These are phyloP conservation scores for Vicugna pacos DNA, from an alignment of 2,113 vertebrate genomes.

Conservation along the genomic window DNA sequence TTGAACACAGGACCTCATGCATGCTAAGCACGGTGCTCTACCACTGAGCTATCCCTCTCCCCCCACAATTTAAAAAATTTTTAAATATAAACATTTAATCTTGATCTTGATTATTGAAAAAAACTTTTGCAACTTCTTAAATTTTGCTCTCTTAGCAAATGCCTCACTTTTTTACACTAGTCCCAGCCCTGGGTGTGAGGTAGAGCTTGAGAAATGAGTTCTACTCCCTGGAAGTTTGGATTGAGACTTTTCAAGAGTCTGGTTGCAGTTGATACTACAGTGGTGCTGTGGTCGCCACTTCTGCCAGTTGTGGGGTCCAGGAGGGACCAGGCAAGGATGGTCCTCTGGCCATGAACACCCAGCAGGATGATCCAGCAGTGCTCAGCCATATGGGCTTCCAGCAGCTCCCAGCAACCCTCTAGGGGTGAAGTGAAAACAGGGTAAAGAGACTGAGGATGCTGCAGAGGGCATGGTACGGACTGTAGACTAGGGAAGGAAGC, in stretches of 20 bases:
- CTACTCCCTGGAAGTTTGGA: neutral
- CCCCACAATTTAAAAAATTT: too few species aligned
- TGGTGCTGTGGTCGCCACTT: neutral
- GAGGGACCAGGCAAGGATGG: neutral
- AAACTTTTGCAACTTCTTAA: neutral
- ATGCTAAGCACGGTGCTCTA: too few species aligned
- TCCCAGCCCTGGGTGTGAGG: neutral
- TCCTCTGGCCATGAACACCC: neutral
- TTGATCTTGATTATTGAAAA: neutral
- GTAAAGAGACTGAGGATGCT: neutral
- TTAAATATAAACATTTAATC: too few species aligned
- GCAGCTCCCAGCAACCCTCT: neutral
- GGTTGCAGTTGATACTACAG: neutral
- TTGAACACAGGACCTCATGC: too few species aligned
- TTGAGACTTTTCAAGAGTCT: neutral
- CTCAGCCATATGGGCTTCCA: neutral
- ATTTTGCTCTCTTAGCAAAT: neutral
- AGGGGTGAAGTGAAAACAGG: neutral
- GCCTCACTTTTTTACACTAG: neutral
- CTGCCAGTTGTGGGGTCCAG: neutral
- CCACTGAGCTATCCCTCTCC: too few species aligned
- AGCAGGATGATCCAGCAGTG: neutral
- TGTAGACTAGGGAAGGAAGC: neutral
- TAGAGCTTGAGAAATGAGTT: neutral
- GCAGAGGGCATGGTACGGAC: neutral